These are phyloP conservation scores for Halotydeus destructor DNA, from an alignment of 1,140 invertebrate genomes.

Conservation along the genomic window DNA sequence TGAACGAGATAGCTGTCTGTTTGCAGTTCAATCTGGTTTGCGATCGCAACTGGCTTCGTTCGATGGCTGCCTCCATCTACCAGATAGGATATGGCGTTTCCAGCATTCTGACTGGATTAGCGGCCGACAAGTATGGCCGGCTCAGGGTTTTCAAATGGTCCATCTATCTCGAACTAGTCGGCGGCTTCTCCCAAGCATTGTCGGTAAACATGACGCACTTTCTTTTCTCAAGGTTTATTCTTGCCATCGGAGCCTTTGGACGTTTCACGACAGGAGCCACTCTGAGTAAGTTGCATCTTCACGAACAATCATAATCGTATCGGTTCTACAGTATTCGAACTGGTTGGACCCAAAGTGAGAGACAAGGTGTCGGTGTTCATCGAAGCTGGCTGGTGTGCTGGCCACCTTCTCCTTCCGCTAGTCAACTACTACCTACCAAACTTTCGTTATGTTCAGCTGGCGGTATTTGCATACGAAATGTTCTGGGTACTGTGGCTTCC, in stretches of 20 bases:
- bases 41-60: not conserved
- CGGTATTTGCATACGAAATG: not conserved
- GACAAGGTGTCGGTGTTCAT: not conserved
- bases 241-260: not conserved
- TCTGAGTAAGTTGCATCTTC: conserved; percentile 1
- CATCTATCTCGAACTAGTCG: conserved; percentile 7
- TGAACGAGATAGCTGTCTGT: not conserved
- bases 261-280: conserved; percentile 6
- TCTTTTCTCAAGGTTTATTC: conserved; percentile 1
- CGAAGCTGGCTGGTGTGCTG: not conserved
- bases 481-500: not conserved
- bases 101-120: conserved; percentile 44
- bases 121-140: conserved; percentile 46
- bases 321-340: conserved; percentile 3
- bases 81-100: conserved; percentile 57
- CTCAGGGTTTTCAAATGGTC: conserved; percentile 14
- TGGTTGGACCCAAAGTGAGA: not conserved
- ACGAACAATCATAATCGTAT: not conserved
- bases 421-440: not conserved
- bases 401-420: not conserved
- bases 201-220: conserved; percentile 5
- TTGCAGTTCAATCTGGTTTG: conserved; percentile 6
- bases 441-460: not conserved
- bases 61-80: not conserved
- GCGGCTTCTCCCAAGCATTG: conserved; percentile 4